These are phyloP conservation scores for Sebastes kiyomatsui DNA, from an alignment of 2,797 vertebrate species.

Conservation along the genomic window DNA sequence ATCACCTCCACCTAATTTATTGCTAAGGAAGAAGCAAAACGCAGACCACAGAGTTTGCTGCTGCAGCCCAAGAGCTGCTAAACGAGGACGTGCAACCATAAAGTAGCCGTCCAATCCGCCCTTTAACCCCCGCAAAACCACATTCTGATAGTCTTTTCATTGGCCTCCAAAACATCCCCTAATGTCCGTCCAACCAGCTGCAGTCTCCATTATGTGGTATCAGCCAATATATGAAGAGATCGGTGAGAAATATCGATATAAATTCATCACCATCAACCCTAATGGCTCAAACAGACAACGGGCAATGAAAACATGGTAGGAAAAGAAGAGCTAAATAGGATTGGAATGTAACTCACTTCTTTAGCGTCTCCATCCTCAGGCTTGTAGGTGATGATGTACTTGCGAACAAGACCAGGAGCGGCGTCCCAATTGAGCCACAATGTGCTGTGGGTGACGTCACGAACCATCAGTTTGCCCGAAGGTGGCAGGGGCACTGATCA, in stretches of 20 bases:
- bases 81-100: slow-evolving; percentile 44
- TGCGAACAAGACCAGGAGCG: slow-evolving; percentile 89
- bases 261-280: slow-evolving; percentile 55
- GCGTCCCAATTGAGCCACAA: slow-evolving; percentile 92
- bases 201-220: slow-evolving; percentile 51
- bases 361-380: slow-evolving; percentile 87
- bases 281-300: slow-evolving; percentile 62
- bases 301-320: neutral
- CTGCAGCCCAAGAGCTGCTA: slow-evolving; percentile 49
- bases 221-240: slow-evolving; percentile 46
- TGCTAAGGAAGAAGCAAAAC: slow-evolving; percentile 60
- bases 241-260: slow-evolving; percentile 49
- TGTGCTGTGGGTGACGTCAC: slow-evolving; percentile 93
- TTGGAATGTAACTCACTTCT: slow-evolving; percentile 83
- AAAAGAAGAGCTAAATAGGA: neutral
- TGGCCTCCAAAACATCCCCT: slow-evolving; percentile 40
- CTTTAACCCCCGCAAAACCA: slow-evolving; percentile 43
- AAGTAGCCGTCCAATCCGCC: slow-evolving; percentile 52
- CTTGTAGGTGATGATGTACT: slow-evolving; percentile 91
- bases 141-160: slow-evolving; percentile 42
- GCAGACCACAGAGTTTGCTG: slow-evolving; percentile 41
- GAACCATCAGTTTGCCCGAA: slow-evolving; percentile 85
- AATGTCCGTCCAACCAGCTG: slow-evolving; percentile 58
- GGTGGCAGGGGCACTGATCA: slow-evolving; percentile 89
- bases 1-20: slow-evolving; percentile 72